Base-by-base conservation (phyloP, 2,888 invertebrate species). In the Megastigmus dorsalis region DNA sequence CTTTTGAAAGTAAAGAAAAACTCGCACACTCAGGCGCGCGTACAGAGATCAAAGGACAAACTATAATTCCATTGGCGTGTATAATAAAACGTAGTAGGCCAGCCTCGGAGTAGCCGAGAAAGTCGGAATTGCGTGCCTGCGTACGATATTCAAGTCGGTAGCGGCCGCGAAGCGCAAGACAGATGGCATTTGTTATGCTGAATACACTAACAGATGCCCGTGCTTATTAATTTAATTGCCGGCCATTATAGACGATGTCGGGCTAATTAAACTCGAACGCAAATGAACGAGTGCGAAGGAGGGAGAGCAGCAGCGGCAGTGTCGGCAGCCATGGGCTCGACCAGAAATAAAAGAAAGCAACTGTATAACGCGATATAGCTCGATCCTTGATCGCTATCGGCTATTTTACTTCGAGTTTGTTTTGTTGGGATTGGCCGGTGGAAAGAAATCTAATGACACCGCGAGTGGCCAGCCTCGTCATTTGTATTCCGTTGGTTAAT, bases 201-300 rank as follows among this genome's bases (percentile, higher is more conserved):
- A 80, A 84, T 83, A 82, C 80, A 81, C 81, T 80, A 82, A 84
- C 84, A 76, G 81, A 85, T 84, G 81, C 79, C 80, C 78, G 48
- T 66, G 82, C 82, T 85, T 85, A 85, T 85, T 85, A 84, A 83
- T 85, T 85, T 84, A 85, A 85, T 85, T 82, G 84, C 80, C 79
- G 78, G 80, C 82, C 83, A 81, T 85, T 85, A 85, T 81, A 78
- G 82, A 79, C 83, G 79, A 84, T 82, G 83, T 81, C 82, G 81
- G 81, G 80, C 82, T 84, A 83, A 85, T 85, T 85, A 85, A 84
- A 80, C 79, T 76, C 76, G 80, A 82, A 81, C 80, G 79, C 77
- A 80, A 83, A 82, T 76, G 80, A 82, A 81, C 80, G 77, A 70
- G 67, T 23, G 55, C 4, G 26, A 38, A 15, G 28, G n/a, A 18